Conservation (phyloP, 2,113 vertebrate species). For the Pseudolaguvia tuberculata region DNA sequence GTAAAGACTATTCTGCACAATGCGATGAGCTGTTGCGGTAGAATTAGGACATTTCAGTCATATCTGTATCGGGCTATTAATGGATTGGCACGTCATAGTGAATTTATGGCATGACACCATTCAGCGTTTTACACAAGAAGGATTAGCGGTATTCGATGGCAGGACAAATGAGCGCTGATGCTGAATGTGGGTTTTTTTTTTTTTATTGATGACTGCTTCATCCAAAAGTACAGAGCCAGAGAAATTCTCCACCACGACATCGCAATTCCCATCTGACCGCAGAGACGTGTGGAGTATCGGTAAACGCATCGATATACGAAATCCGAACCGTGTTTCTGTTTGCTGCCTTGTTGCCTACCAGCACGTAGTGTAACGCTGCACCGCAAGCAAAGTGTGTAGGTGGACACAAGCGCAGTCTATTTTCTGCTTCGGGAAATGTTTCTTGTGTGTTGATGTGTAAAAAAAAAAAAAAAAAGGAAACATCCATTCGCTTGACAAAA, state of each 20-base stretch:
- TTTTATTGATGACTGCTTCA: neutral
- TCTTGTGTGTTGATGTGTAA: too few relatives aligned
- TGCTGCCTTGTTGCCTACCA: neutral
- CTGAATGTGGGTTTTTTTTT: neutral
- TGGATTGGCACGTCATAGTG: too few relatives aligned
- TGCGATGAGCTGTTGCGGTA: neutral
- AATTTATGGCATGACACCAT: neutral
- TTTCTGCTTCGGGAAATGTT: neutral
- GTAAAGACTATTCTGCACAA: neutral
- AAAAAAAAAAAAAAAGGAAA: too few relatives aligned
- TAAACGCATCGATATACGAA: neutral
- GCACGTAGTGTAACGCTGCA: neutral
- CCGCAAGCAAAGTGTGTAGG: neutral
- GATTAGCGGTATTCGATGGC: neutral
- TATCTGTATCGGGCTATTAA: neutral
- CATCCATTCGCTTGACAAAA: neutral
- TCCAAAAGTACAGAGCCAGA: neutral
- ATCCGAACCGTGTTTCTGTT: neutral
- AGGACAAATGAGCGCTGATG: neutral
- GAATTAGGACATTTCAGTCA: slow-evolving; percentile 18
- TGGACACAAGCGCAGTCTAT: neutral
- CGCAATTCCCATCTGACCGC: slow-evolving; percentile 6
- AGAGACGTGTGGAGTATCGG: neutral
- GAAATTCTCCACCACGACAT: slow-evolving; percentile 9
- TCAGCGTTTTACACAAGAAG: neutral